These are phyloP conservation scores for Argyresthia albistria DNA, from an alignment of 2,888 invertebrate genomes.

Conservation along the genomic window DNA sequence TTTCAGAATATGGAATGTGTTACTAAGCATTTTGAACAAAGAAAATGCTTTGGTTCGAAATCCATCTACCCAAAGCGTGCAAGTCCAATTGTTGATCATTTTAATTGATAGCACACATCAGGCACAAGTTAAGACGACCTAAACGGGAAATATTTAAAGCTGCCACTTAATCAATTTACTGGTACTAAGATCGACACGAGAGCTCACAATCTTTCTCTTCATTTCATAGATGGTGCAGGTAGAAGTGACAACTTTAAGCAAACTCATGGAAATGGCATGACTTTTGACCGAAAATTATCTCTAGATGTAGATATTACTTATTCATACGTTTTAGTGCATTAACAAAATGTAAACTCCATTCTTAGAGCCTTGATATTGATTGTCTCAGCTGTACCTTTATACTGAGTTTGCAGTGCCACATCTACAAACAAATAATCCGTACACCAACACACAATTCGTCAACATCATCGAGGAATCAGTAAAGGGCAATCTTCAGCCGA, in stretches of 20 bases:
- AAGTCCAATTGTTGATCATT: slow-evolving; percentile 45
- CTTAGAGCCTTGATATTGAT: no score
- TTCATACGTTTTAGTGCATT: no score
- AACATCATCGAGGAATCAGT: slow-evolving; percentile 45
- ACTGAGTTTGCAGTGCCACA: background rate
- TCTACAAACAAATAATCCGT: slow-evolving; percentile 8
- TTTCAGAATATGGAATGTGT: no score
- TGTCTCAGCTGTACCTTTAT: no score
- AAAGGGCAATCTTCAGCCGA: slow-evolving; percentile 59
- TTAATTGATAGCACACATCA: slow-evolving; percentile 60
- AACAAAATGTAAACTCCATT: no score
- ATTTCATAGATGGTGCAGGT: slow-evolving; percentile 12
- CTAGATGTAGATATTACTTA: no score
- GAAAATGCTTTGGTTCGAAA: no score
- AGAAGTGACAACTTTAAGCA: no score
- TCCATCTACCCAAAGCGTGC: background rate
- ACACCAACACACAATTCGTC: slow-evolving; percentile 52
- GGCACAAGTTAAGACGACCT: slow-evolving; percentile 18
- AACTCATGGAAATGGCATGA: no score
- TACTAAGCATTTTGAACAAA: no score
- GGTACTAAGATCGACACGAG: slow-evolving; percentile 35
- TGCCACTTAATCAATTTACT: slow-evolving; percentile 57
- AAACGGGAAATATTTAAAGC: slow-evolving; percentile 53
- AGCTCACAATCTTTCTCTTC: slow-evolving; percentile 43
- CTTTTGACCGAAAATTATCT: no score